Conservation (phyloP, 2,888 invertebrate genomes). For the Epirrita christyi region DNA sequence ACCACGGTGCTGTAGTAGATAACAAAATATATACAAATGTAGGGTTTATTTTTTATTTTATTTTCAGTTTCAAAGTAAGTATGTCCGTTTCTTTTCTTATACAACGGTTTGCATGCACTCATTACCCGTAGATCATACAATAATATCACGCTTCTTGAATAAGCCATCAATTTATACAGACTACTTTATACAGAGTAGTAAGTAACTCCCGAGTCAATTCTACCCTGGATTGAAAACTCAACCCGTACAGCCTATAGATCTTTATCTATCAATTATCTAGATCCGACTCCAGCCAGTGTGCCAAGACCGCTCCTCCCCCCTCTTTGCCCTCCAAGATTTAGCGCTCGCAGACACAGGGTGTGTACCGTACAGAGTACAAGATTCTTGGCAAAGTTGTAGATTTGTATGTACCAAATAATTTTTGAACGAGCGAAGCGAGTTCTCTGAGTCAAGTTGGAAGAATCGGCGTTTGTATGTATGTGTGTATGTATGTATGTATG, state of each 20-base stretch:
- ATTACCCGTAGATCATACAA: too few relatives aligned
- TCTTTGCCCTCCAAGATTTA: neutral
- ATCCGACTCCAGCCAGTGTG: conserved; percentile 28
- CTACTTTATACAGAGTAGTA: neutral
- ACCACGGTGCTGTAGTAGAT: too few relatives aligned
- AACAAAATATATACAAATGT: too few relatives aligned
- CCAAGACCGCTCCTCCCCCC: neutral
- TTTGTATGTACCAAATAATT: neutral
- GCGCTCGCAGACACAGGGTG: neutral
- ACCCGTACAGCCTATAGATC: conserved; percentile 49
- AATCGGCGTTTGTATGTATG: too few relatives aligned
- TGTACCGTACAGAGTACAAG: neutral
- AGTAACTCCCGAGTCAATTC: conserved; percentile 3
- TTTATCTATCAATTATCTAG: conserved; percentile 63
- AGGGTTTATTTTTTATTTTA: too few relatives aligned
- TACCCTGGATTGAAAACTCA: conserved; percentile 15
- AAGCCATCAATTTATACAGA: neutral
- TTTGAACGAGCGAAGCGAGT: too few relatives aligned
- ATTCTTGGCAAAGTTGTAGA: neutral
- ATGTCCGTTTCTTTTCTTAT: too few relatives aligned
- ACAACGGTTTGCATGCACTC: too few relatives aligned
- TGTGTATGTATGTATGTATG: too few relatives aligned
- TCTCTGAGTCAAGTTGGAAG: too few relatives aligned
- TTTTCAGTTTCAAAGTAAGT: too few relatives aligned
- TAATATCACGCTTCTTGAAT: neutral